Percentiles rank a stretch among this genome's conserved stretches.
Evolutionary conservation across 2,888 invertebrate species (phyloP).

Genomic region (Orchestes rusci): DNA sequence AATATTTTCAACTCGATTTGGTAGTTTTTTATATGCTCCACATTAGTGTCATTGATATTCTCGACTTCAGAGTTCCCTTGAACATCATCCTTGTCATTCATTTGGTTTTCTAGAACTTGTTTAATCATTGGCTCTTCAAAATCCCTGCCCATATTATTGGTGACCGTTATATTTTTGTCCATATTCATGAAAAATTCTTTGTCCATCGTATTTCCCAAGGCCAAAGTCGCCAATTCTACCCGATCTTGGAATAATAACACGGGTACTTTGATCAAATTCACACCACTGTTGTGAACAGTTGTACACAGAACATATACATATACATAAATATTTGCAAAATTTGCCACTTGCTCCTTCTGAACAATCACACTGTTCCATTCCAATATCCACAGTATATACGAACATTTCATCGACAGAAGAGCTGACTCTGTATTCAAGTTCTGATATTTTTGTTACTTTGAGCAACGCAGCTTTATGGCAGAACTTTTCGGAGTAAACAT

Average conservation of each 20-base stretch:
- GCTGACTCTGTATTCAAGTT: neutral
- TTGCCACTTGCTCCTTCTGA: slow-evolving; percentile 2
- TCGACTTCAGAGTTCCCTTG: neutral
- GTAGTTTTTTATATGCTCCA: neutral
- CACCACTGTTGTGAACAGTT: slow-evolving; percentile 3
- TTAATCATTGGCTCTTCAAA: too few relatives aligned
- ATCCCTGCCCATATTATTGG: too few relatives aligned
- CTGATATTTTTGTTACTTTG: neutral
- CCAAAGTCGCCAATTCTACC: neutral
- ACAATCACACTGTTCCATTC: slow-evolving; percentile 6
- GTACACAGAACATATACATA: too few relatives aligned
- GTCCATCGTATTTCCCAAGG: neutral
- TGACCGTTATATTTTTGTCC: too few relatives aligned
- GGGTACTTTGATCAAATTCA: neutral
- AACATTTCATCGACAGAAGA: neutral
- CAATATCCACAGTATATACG: slow-evolving; percentile 1
- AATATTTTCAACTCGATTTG: neutral
- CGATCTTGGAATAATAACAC: neutral
- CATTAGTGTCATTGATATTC: neutral
- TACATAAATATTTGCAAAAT: slow-evolving; percentile 5
- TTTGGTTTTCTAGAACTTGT: too few relatives aligned
- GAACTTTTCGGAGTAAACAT: neutral
- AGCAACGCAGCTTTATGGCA: neutral
- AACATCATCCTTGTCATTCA: neutral
- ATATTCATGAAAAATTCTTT: neutral